Evolutionary conservation across 2,113 vertebrate species (phyloP).

Genomic region (Chloropsis cyanopogon): DNA sequence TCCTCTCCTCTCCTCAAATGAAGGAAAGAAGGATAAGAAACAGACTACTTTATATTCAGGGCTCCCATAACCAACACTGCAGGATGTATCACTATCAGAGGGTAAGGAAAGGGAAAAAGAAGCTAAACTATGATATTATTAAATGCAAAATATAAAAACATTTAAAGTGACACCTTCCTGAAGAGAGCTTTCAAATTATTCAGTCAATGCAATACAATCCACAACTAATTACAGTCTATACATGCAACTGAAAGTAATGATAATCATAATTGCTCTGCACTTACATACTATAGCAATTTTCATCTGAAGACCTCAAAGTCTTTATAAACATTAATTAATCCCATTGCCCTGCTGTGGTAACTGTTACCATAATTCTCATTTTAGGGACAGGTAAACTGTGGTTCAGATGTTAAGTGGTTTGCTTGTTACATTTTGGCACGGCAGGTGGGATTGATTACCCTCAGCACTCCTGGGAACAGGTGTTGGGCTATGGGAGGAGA

Average conservation of each 20-base stretch:
- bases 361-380: neutral
- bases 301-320: conserved; percentile 40
- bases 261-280: conserved; percentile 65
- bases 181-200: conserved; percentile 53
- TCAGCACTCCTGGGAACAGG: neutral
- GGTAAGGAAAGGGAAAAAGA: neutral
- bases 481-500: neutral
- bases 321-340: conserved; percentile 65
- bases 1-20: neutral
- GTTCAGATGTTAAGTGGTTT: neutral
- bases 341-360: neutral
- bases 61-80: neutral
- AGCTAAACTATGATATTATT: neutral
- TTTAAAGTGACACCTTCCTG: conserved; percentile 37
- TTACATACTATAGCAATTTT: conserved; percentile 51
- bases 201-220: conserved; percentile 52
- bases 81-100: neutral
- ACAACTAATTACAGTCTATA: conserved; percentile 63
- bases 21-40: neutral
- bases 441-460: neutral
- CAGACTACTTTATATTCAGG: neutral
- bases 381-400: neutral
- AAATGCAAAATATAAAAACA: conserved; percentile 20
- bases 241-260: conserved; percentile 51
- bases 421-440: neutral